Evolutionary conservation across 1,140 invertebrate species (phyloP).

Genomic region (Drosophila pruinosa): DNA sequence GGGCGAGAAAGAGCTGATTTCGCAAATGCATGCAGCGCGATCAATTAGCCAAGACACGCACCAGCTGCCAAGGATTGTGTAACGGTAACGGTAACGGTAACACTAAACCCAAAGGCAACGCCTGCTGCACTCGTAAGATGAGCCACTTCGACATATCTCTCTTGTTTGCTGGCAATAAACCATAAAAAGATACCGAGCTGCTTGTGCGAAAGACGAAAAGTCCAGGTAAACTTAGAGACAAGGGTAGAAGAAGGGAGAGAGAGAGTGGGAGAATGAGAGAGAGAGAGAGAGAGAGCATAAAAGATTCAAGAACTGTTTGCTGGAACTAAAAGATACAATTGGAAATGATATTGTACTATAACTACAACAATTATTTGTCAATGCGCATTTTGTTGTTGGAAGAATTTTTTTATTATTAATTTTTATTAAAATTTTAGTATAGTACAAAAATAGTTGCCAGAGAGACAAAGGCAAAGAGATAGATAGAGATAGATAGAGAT

Average conservation of each 20-base stretch:
- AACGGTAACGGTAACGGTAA: slow-evolving; percentile 50
- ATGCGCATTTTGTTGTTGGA: too few relatives aligned
- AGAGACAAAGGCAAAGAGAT: too few relatives aligned
- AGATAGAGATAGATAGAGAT: too few relatives aligned
- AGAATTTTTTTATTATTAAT: too few relatives aligned
- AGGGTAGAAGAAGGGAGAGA: background rate
- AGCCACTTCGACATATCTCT: background rate
- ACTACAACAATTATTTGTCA: too few relatives aligned
- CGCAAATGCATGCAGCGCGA: slow-evolving; percentile 30
- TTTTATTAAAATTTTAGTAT: too few relatives aligned
- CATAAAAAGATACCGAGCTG: slow-evolving; percentile 27
- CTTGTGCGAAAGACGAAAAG: background rate
- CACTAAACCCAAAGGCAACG: slow-evolving; percentile 38
- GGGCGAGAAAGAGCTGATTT: slow-evolving; percentile 1
- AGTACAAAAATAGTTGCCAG: too few relatives aligned
- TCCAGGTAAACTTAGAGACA: slow-evolving; percentile 6
- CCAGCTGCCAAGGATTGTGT: slow-evolving; percentile 41
- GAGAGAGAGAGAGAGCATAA: background rate
- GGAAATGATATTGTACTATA: too few relatives aligned
- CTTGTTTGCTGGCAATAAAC: slow-evolving; percentile 11
- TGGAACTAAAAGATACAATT: too few relatives aligned
- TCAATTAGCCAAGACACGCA: slow-evolving; percentile 46
- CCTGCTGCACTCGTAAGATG: slow-evolving; percentile 27
- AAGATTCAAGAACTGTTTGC: too few relatives aligned
- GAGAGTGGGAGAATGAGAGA: background rate